Base-by-base conservation (phyloP, 2,797 vertebrate species). In the Scomberomorus guttatus region DNA sequence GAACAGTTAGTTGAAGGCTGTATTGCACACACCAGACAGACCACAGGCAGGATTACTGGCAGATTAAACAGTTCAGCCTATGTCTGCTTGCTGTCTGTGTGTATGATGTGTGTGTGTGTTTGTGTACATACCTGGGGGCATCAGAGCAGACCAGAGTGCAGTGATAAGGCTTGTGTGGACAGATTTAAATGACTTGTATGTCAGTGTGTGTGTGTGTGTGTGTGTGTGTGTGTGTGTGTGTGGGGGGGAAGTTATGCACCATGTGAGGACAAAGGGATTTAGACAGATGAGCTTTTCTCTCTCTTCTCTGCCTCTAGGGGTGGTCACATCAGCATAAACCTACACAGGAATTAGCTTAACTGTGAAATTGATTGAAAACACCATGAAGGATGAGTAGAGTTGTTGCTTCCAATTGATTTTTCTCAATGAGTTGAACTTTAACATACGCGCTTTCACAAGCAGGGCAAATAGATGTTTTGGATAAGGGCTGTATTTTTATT, bases 1-100 rank as follows among this genome's bases (percentile, higher is more conserved):
- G 46, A 79, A 46, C 29, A 39, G 34, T 67, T 48, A 60, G n/a
- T 55, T 4, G 7, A 63, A 79, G 55, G 63, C 51, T 72, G 56
- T 12, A 11, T 37, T 37, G 10, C 11, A 39, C 12, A 11, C 37
- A 39, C 37, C 68, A 24, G 61, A 72, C 76, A 64, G 56, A 76
- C 59, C 72, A 39, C 74, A 84, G 79, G 75, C 68, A 75, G 77
- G 73, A 83, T 86, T 87, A 86, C 63, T 51, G 59, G 51, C 74
- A 86, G 80, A 83, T 69, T 75, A 66, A 74, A 75, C 32, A 61
- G 42, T 77, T 63, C 22, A n/a, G 18, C 44, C 27, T 1, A 20
- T 79, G 55, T 84, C 64, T 68, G 58, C 57, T 55, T 8, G n/a
- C 44, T 60, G 77, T 69, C 9, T 60, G 46, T 37, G 46, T 44